Conservation (phyloP, 1,140 invertebrate species). For the Drosophila nikananu region DNA sequence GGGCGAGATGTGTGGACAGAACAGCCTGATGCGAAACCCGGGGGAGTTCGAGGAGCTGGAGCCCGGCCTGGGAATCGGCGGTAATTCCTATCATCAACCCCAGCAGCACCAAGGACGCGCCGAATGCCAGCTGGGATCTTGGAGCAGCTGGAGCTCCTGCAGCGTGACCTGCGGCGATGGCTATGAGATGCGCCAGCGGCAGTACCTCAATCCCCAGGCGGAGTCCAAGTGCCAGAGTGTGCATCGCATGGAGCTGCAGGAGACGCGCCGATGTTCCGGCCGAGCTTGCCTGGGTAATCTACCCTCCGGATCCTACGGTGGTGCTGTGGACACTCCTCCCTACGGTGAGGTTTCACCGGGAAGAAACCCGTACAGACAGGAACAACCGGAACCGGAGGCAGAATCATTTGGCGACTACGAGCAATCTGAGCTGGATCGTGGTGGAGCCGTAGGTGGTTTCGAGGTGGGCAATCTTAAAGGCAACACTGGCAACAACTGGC, state of each 20-base stretch:
- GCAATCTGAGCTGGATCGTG: not conserved
- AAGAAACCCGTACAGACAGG: not conserved
- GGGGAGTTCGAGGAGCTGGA: slow-evolving; percentile 42
- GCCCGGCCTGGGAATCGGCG: slow-evolving; percentile 4
- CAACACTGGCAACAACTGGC: slow-evolving; percentile 23
- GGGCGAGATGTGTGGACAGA: slow-evolving; percentile 60
- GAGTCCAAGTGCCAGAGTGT: slow-evolving; percentile 61
- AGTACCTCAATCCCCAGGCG: slow-evolving; percentile 58
- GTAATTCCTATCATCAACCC: slow-evolving; percentile 3
- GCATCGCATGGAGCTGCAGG: slow-evolving; percentile 47
- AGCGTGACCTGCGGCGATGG: slow-evolving; percentile 88
- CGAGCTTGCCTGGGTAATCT: slow-evolving; percentile 55
- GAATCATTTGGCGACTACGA: slow-evolving; percentile 37
- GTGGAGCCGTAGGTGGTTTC: slow-evolving; percentile 13
- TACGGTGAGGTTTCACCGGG: slow-evolving; percentile 24
- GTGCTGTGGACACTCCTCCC: slow-evolving; percentile 7
- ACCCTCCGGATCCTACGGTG: slow-evolving; percentile 17
- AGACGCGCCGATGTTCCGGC: slow-evolving; percentile 50
- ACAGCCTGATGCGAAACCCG: slow-evolving; percentile 10
- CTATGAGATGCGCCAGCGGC: slow-evolving; percentile 52
- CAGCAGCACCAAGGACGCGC: slow-evolving; percentile 29
- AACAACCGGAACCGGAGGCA: slow-evolving; percentile 18
- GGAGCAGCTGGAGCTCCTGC: slow-evolving; percentile 91
- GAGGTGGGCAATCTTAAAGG: slow-evolving; percentile 60
- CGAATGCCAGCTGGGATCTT: slow-evolving; percentile 89